Base-by-base conservation (phyloP, 2,888 invertebrate genomes). In the Limulus polyphemus region DNA sequence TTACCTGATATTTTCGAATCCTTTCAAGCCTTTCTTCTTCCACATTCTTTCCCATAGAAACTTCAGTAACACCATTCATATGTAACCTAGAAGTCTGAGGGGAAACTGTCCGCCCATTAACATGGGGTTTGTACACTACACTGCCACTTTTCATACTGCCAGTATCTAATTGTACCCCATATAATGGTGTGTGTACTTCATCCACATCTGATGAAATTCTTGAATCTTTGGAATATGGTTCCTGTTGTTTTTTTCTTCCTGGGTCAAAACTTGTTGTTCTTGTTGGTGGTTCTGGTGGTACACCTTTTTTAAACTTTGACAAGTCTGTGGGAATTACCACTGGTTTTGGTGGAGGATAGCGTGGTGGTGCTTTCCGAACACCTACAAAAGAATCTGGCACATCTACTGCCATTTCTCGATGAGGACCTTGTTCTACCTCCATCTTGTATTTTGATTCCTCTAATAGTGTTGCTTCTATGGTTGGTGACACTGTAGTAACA, bases 321-420 rank as follows among this genome's bases (percentile, higher is more conserved):
- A 32, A 47, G 49, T 47, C 58, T 14, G 49, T 32, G 7, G 14
- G 14, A 58, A 14, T n/a, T 16, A 56, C 66, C 32, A 32, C 7
- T 16, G 56, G 49, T 59, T 69, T 68, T 5, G 70, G 70, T 17
- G 72, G 71, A 11, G 78, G 78, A 63, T 90, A 92, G 73, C 90
- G 83, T 52, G 92, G 93, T 54, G 91, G 90, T 69, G 90, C 90
- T 80, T 93, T 93, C 78, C 87, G 88, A 74, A 88, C 81, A 70
- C 88, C 90, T 74, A 91, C 85, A 81, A 93, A 93, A 73, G 87
- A 87, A 77, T 93, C 93, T 74, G 97, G 97, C 73, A 94, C 94
- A 80, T 97, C 97, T 78, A 97, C 94, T 76, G 97, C 93, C 90
- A 95, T 92, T 84, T 97, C 97, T 76, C 95, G 86, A 82, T 94